phyloP scores from a whole-genome alignment of 2,113 vertebrate genomes.

The Herpailurus yagouaroundi region DNA sequence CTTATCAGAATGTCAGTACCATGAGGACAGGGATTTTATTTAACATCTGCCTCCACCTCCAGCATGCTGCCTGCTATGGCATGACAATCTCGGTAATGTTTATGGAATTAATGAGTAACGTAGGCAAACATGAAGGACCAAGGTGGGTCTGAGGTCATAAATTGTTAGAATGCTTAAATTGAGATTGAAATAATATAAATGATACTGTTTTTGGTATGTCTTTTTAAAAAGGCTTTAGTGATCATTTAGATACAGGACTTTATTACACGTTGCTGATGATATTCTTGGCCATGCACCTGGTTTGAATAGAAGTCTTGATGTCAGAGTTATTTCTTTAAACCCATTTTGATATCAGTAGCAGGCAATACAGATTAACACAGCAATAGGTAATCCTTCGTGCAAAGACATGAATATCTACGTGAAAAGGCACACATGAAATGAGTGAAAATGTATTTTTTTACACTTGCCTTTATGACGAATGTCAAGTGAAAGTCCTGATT shows the following conservation, averaged over 20 bases:
- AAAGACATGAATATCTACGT: background rate
- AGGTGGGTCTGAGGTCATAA: background rate
- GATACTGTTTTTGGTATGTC: background rate
- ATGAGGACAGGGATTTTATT: background rate
- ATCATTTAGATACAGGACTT: background rate
- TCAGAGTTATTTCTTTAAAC: background rate
- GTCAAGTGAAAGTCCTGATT: background rate
- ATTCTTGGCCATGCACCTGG: background rate
- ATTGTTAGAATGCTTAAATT: background rate
- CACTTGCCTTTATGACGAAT: background rate
- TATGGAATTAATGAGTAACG: background rate
- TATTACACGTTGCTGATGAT: background rate
- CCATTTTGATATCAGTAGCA: background rate
- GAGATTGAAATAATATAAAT: background rate
- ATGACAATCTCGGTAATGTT: background rate
- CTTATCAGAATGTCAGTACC: background rate
- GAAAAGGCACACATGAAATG: background rate
- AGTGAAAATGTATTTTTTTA: background rate
- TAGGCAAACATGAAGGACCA: background rate
- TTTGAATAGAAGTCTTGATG: background rate
- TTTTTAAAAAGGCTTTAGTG: background rate
- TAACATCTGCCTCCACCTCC: background rate
- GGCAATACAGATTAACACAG: background rate
- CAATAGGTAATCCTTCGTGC: background rate
- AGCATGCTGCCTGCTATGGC: too few relatives aligned